Base-by-base conservation (phyloP, 2,113 vertebrate species). In the Siphamia tubifer region DNA sequence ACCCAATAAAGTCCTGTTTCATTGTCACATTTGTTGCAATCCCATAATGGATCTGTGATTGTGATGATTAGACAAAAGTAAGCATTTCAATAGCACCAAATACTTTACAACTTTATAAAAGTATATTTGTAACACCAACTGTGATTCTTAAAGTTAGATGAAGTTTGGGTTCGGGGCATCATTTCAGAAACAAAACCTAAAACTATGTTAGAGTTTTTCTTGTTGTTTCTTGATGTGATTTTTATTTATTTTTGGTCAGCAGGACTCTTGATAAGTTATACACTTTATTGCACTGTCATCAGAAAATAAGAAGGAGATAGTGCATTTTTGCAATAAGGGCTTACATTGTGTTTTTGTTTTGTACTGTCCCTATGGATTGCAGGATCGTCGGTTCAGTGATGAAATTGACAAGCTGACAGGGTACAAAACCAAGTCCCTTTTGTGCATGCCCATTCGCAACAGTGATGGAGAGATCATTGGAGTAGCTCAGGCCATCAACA, bases 331-430 rank as follows among this genome's bases (percentile, higher is more conserved):
- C 48, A 47, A 21, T 4, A 40, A 55, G 30, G 48, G 57, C 58
- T 77, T 27, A 68, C 34, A 47, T 2, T 32, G 36, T 79, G 66
- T 70, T 40, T 61, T 66, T 10, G n/a, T 64, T 39, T 60, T 28
- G 1, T n/a, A 2, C 40, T 70, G 39, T 77, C 19, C 17, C 27
- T 49, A 4, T 68, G 34, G 53, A 20, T 76, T 77, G 27, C 89
- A 99, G 97, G 98, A 99, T 87, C 94, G 93, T 27, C 94, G 98
- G 45, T 99, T 99, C 92, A 99, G 97, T 77, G 96, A 99, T 60
- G 97, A 99, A 90, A 98, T 99, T 4, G 98, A 99, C 93, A 98
- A 99, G 83, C 82, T 99, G 68, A 98, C 96, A 8, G 98, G 97
- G 16, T 98, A 99, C 88, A 99, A 99, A 92, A 99, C 98, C 36